A percentile compares a stretch with the other conserved stretches of the same genome.
phyloP scores from a whole-genome alignment of 2,888 invertebrate genomes.

The Micoletzkya japonica region DNA sequence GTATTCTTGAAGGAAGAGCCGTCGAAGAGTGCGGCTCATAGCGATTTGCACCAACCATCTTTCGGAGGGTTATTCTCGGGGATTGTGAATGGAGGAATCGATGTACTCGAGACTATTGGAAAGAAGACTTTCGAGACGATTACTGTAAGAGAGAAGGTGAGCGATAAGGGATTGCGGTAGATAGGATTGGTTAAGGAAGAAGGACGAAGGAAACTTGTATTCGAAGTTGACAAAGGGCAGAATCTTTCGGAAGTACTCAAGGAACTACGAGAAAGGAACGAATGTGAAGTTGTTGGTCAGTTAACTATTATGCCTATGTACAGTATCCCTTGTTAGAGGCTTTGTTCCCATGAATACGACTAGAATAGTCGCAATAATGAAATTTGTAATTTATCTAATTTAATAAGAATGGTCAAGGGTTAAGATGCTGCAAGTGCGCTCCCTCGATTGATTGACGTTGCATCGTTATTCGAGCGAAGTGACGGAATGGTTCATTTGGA shows the following conservation, averaged over 20 bases:
- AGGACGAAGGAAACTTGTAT: conserved; percentile 37
- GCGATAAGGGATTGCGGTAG: background rate
- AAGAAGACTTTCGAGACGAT: conserved; percentile 94
- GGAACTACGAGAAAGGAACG: conserved; percentile 39
- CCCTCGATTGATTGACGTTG: conserved; percentile 39
- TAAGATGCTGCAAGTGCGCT: background rate
- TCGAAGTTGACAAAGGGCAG: conserved; percentile 34
- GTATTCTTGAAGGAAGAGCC: too few species aligned
- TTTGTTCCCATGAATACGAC: too few species aligned
- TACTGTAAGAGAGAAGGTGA: conserved; percentile 84
- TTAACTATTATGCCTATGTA: conserved; percentile 8
- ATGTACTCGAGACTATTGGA: conserved; percentile 87
- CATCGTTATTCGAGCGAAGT: conserved; percentile 50
- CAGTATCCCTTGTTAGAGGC: background rate
- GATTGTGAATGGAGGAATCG: conserved; percentile 67
- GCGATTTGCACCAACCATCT: background rate
- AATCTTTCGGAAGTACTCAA: conserved; percentile 46
- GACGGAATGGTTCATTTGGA: conserved; percentile 82
- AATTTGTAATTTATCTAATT: too few species aligned
- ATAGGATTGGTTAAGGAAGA: conserved; percentile 30
- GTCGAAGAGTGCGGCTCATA: too few species aligned
- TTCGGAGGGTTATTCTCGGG: conserved; percentile 40
- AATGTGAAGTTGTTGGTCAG: too few species aligned
- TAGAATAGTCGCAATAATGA: too few species aligned
- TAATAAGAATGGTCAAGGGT: too few species aligned